phyloP scores from a whole-genome alignment of 1,140 invertebrate species.

The Megalopta genalis region DNA sequence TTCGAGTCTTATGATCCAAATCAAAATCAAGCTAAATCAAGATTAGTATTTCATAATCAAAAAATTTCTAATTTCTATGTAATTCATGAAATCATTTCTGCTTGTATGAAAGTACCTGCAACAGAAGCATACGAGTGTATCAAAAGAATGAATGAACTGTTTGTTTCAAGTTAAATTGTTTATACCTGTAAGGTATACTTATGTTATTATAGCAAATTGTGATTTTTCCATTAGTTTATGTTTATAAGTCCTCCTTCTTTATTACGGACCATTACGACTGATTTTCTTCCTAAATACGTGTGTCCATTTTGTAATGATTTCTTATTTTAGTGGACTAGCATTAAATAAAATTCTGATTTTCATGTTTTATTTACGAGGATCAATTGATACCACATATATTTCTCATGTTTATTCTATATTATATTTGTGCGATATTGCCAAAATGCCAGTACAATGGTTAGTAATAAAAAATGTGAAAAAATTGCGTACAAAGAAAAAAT shows the following conservation, averaged over 20 bases:
- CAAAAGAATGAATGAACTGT: slow-evolving; percentile 42
- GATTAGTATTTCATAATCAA: neutral
- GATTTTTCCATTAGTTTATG: neutral
- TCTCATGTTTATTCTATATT: slow-evolving; percentile 57
- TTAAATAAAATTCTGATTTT: neutral
- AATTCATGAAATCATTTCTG: slow-evolving; percentile 60
- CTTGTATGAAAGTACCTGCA: slow-evolving; percentile 51
- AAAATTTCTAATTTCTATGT: slow-evolving; percentile 29
- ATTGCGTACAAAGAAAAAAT: slow-evolving; percentile 71
- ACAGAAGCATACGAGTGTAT: slow-evolving; percentile 54
- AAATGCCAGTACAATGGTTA: slow-evolving; percentile 71
- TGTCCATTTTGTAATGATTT: neutral
- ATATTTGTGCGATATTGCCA: slow-evolving; percentile 75
- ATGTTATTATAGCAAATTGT: neutral
- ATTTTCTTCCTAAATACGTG: neutral
- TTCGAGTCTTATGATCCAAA: neutral
- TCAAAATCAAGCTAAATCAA: too few relatives aligned
- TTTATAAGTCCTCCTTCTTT: neutral
- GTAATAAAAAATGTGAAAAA: slow-evolving; percentile 67
- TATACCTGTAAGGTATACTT: neutral
- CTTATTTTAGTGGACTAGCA: neutral
- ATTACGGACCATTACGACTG: neutral
- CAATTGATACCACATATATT: slow-evolving; percentile 26
- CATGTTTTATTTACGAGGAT: neutral
- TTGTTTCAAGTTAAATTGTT: slow-evolving; percentile 6